Percentiles rank a stretch among this genome's conserved stretches.
phyloP scores from a whole-genome alignment of 1,140 invertebrate species.

The Samia ricini region DNA sequence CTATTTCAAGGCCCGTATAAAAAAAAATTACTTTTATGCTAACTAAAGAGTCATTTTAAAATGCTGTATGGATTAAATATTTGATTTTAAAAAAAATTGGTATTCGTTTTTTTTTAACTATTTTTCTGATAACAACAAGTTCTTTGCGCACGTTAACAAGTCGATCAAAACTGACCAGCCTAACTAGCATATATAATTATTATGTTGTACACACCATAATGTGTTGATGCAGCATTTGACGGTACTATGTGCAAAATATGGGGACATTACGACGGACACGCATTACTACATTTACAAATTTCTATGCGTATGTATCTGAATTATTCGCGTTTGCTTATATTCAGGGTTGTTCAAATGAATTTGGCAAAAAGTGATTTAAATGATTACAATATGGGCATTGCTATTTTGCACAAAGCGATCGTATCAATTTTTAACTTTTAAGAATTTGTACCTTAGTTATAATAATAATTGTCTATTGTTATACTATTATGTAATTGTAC shows the following conservation, averaged over 20 bases:
- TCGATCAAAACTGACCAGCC: no score
- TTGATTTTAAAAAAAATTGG: no score
- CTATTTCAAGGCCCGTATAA: no score
- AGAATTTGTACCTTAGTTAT: background rate
- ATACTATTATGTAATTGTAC: background rate
- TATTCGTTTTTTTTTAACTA: no score
- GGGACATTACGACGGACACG: background rate
- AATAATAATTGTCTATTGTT: background rate
- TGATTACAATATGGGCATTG: background rate
- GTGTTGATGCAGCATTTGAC: no score
- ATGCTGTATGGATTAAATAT: no score
- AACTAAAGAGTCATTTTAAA: no score
- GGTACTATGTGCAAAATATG: background rate
- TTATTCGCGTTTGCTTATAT: background rate
- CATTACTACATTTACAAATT: background rate
- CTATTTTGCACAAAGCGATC: conserved; percentile 1
- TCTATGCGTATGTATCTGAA: background rate
- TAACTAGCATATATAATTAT: no score
- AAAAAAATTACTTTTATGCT: no score
- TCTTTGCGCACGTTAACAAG: no score
- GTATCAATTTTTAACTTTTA: background rate
- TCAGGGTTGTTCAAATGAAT: background rate
- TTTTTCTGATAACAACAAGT: no score
- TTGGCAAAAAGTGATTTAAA: background rate
- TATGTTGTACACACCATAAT: no score